phyloP scores from a whole-genome alignment of 2,888 invertebrate species.

The Hirtodrosophila alboralis region DNA sequence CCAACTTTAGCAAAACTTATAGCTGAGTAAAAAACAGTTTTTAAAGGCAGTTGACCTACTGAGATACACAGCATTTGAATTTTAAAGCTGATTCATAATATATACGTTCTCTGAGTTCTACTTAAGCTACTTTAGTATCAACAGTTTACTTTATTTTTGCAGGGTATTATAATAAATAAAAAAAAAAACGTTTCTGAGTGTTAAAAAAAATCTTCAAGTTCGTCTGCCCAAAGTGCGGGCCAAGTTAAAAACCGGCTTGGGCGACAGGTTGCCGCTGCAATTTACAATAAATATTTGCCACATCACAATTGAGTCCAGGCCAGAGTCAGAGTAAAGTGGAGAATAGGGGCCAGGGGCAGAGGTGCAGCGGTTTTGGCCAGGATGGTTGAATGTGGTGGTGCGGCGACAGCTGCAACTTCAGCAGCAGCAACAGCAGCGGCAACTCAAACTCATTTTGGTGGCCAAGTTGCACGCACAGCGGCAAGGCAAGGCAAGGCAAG shows the following conservation, averaged over 20 bases:
- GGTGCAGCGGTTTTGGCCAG: conserved; percentile 33
- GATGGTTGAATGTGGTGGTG: no score
- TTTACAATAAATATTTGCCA: conserved; percentile 55
- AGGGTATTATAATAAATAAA: conserved; percentile 9
- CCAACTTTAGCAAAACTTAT: no score
- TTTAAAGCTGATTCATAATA: no score
- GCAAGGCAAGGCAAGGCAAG: no score
- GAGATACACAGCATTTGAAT: no score
- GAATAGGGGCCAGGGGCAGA: background rate
- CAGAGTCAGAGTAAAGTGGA: background rate
- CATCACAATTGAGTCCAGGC: conserved; percentile 18
- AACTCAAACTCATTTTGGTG: conserved; percentile 50
- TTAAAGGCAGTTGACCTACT: no score
- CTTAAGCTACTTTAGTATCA: no score
- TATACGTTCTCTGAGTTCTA: no score
- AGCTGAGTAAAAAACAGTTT: no score
- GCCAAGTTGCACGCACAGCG: conserved; percentile 42
- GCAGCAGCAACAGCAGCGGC: conserved; percentile 52
- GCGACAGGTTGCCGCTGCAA: conserved; percentile 55
- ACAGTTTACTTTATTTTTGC: background rate
- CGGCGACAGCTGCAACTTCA: conserved; percentile 54
- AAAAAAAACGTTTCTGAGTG: background rate
- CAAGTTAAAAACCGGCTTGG: conserved; percentile 54
- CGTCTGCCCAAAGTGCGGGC: conserved; percentile 24
- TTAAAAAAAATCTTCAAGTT: conserved; percentile 29